Evolutionary conservation across 2,113 vertebrate genomes (phyloP).

Genomic region (Calypte anna): DNA sequence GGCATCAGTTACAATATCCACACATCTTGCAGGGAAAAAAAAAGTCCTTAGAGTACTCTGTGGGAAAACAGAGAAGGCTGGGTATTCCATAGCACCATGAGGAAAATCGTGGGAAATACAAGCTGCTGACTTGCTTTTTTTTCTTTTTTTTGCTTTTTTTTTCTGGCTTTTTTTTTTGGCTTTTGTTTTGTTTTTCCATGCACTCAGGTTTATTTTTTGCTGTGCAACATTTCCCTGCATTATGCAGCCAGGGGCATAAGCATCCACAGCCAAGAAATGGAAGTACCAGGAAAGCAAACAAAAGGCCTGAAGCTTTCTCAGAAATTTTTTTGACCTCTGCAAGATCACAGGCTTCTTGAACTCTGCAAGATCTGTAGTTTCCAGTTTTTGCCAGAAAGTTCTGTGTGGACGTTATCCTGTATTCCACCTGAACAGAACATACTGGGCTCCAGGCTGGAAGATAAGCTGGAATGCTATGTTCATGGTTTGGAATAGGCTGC

Average conservation of each 20-base stretch:
- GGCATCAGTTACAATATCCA: not conserved
- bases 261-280: not conserved
- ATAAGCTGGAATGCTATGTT: not conserved
- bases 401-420: not conserved
- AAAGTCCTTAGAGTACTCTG: not conserved
- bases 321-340: not conserved
- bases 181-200: not conserved
- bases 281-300: not conserved
- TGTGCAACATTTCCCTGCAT: not conserved
- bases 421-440: not conserved
- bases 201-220: fast-evolving
- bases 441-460: not conserved
- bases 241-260: not conserved
- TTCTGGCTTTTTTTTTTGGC: not conserved
- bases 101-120: not conserved
- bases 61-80: not conserved
- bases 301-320: not conserved
- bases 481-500: not conserved
- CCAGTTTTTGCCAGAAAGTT: not conserved
- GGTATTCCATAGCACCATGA: not conserved
- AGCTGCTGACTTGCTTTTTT: not conserved
- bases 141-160: not conserved
- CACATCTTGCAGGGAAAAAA: not conserved
- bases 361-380: not conserved
- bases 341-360: not conserved